phyloP scores from a whole-genome alignment of 2,113 vertebrate species.

The Paraplagusia blochii region DNA sequence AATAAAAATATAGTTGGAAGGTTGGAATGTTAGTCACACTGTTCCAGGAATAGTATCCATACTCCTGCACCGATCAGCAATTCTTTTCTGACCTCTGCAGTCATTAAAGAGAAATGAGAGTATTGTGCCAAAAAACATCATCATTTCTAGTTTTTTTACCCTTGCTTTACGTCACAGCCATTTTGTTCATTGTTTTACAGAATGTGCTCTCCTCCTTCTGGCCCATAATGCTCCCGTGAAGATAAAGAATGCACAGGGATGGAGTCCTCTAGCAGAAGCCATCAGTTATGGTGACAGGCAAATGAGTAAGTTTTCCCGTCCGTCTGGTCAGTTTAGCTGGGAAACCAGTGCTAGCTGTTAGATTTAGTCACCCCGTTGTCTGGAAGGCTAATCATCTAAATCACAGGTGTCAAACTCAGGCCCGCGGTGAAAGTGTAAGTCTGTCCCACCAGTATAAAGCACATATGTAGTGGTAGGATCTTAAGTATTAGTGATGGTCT shows the following conservation, averaged over 20 bases:
- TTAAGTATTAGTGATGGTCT: too few species aligned
- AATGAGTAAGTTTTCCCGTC: conserved; percentile 85
- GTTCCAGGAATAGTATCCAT: not conserved
- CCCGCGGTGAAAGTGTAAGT: too few species aligned
- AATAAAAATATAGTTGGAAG: too few species aligned
- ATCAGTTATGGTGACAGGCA: conserved; percentile 99
- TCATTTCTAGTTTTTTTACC: too few species aligned
- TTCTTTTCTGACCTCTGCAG: conserved; percentile 36
- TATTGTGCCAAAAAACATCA: not conserved
- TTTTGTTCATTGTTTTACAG: conserved; percentile 68
- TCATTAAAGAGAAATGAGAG: not conserved
- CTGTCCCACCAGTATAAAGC: too few species aligned
- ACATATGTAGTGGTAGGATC: too few species aligned
- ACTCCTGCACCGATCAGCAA: conserved; percentile 10
- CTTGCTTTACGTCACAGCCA: too few species aligned
- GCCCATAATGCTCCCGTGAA: conserved; percentile 98
- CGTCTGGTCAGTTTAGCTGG: conserved; percentile 14
- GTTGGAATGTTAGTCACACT: not conserved
- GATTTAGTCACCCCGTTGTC: conserved; percentile 52
- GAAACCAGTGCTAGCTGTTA: conserved; percentile 48
- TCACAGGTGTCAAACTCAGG: conserved; percentile 49
- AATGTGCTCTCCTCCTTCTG: conserved; percentile 96
- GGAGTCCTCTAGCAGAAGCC: conserved; percentile 98
- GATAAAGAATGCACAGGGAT: conserved; percentile 99
- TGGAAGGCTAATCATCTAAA: conserved; percentile 45